A percentile compares a stretch with the other conserved stretches of the same genome.
Evolutionary conservation across 1,140 invertebrate genomes (phyloP).

Genomic region (Penaeus chinensis): DNA sequence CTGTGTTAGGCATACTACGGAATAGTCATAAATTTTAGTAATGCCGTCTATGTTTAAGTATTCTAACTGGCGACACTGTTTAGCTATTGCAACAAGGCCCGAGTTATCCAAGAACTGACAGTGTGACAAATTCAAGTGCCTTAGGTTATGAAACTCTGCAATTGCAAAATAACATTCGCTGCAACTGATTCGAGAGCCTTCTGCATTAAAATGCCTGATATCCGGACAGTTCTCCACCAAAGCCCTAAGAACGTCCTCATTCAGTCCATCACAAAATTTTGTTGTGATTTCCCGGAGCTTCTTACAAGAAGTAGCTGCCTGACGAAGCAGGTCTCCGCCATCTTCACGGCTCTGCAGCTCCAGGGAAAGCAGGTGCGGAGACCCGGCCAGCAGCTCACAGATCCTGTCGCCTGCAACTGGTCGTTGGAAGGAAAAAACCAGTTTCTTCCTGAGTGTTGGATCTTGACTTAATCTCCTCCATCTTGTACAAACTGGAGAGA

Average conservation of each 20-base stretch:
- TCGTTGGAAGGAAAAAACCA: constrained; percentile 31
- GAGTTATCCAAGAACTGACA: constrained; percentile 54
- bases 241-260: constrained; percentile 16
- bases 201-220: constrained; percentile 47
- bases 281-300: constrained; percentile 38
- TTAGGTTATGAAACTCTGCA: constrained; percentile 40
- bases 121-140: constrained; percentile 61
- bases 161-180: constrained; percentile 40
- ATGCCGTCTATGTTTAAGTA: constrained; percentile 64
- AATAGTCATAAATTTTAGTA: constrained; percentile 55
- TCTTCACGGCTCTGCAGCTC: constrained; percentile 42
- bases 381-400: not conserved
- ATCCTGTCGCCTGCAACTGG: constrained; percentile 26
- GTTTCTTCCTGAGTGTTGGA: constrained; percentile 26
- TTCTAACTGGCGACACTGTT: constrained; percentile 53
- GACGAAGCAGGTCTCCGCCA: constrained; percentile 25
- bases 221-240: constrained; percentile 47
- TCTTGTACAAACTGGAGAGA: constrained; percentile 23
- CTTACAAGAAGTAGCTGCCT: constrained; percentile 39
- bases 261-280: constrained; percentile 53
- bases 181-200: constrained; percentile 38
- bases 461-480: constrained; percentile 33
- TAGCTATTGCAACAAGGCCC: constrained; percentile 51
- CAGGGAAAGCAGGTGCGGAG: constrained; percentile 3
- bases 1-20: constrained; percentile 50